Base-by-base conservation (phyloP, 2,888 invertebrate genomes). In the Erynnis tages region DNA sequence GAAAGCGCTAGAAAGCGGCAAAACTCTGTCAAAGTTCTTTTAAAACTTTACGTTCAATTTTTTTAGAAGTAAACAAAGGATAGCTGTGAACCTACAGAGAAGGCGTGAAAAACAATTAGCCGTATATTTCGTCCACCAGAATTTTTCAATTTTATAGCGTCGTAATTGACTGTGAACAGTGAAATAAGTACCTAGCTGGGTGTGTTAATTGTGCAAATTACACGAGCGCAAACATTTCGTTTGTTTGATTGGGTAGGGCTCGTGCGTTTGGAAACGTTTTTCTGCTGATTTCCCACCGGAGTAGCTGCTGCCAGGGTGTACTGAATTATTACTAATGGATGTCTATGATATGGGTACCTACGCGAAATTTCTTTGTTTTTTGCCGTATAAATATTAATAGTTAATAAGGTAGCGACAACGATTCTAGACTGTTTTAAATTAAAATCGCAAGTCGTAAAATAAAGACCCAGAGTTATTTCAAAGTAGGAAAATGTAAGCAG, bases 281-380 rank as follows among this genome's bases (percentile, higher is more conserved):
- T 55, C 60, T 58, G 54, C 59, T 53, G 48, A 60, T 61, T 61
- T 57, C 55, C 55, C 57, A 25, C 11, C 27, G 47, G 54, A 37
- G 11, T 11, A 17, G 11, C 6, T 4, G 17, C 23, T 14, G 30
- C 16, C 48, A 10, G 41, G 6, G n/a, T 7, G 14, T 21, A 41
- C 41, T 49, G 34, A 49, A 41, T 49, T 16, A 49, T 27, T 34
- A 16, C 17, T 32, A 41, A 34, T 34, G 27, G 40, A 6, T 34
- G 11, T 25, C 25, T 25, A 49, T 21, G 17, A 10, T 17, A 34
- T n/a, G n/a, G n/a, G n/a, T 27, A 37, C 16, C 23, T 34, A 16
- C 23, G 14, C 23, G 23, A 13, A 23, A 10, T 41, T 8, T n/a
- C 10, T 32, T 13, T 41, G 5, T 27, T 30, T 29, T 27, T 16